Percentiles rank a stretch among this genome's conserved stretches.
Evolutionary conservation across 2,797 vertebrate genomes (phyloP).

Genomic region (Helostoma temminkii): DNA sequence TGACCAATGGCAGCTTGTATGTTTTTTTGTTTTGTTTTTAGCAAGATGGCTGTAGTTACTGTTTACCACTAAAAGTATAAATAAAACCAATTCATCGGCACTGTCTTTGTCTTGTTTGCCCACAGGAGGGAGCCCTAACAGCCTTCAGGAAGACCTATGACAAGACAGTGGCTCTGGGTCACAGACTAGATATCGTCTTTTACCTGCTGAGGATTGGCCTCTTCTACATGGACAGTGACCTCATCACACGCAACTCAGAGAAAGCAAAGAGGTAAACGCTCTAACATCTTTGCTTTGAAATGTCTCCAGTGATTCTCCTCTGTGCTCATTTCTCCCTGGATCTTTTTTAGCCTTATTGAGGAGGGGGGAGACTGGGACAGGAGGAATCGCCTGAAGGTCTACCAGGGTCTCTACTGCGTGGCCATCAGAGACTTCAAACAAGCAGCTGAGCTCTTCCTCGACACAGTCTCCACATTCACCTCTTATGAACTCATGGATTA

Average conservation of each 20-base stretch:
- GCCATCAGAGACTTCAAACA: conserved; percentile 98
- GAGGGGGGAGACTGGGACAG: conserved; percentile 99
- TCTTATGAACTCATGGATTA: conserved; percentile 99
- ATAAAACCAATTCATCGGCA: neutral
- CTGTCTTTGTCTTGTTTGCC: conserved; percentile 2
- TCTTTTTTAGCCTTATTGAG: conserved; percentile 90
- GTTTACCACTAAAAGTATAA: no score
- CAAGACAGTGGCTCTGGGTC: conserved; percentile 96
- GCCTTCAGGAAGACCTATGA: conserved; percentile 98
- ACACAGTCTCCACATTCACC: conserved; percentile 98
- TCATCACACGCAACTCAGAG: conserved; percentile 98
- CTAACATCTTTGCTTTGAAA: neutral
- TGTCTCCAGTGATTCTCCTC: accelerated
- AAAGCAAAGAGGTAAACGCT: conserved; percentile 94
- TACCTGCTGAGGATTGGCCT: conserved; percentile 96
- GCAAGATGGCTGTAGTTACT: no score
- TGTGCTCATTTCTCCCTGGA: neutral
- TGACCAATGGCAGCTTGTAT: no score
- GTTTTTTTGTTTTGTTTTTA: no score
- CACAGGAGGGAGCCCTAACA: conserved; percentile 93
- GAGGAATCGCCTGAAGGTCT: conserved; percentile 97
- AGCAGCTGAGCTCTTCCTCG: conserved; percentile 97
- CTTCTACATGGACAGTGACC: conserved; percentile 99
- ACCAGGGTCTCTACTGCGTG: conserved; percentile 98
- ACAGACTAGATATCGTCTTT: conserved; percentile 96